Evolutionary conservation across 2,888 invertebrate genomes (phyloP), one percentile per base, ranked within the genome.

Genomic region (Xylocampa areola): DNA sequence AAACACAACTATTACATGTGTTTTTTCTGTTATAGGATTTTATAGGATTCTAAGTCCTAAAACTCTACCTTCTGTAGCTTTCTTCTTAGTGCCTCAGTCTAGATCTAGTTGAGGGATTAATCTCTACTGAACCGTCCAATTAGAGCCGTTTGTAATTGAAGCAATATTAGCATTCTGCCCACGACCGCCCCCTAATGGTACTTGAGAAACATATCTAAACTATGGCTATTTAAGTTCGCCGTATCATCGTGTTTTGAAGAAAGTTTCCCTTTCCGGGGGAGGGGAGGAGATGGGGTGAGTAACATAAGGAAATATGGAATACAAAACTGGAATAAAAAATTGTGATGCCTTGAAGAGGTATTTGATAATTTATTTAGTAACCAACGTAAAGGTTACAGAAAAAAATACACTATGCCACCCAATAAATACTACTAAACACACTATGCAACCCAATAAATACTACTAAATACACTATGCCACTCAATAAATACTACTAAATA

Each of bases 111-210:
- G 11, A 53, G 39, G 57, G 54, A 76, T 72, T 66, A 68, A 63
- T 73, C 55, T 44, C 41, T 54, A 49, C 52, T 57, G 35, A 55
- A 52, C 49, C 33, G 21, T 58, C 68, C 66, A 72, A 73, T 72
- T 73, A 68, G 32, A 49, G 36, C 14, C 49, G 40, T 37, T 43
- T 65, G 58, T 67, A 76, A 76, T 73, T 65, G 63, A 58, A 62
- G 40, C 43, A 47, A 61, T 57, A 72, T 75, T 52, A 52, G 49
- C 64, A 64, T 75, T 68, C 68, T 37, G 51, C 1, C 39, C 68
- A 59, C 61, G 61, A 58, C 55, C 48, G 44, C 29, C 55, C 55
- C 55, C 30, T 68, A 75, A 73, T 59, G 58, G 68, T 61, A 64
- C 68, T 73, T 72, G 16, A 50, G 44, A 27, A 67, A 64, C 55